A percentile compares a stretch with the other conserved stretches of the same genome.
These are phyloP conservation scores for Pollenia griseotomentosa DNA, from an alignment of 2,888 invertebrate genomes.

Conservation along the genomic window DNA sequence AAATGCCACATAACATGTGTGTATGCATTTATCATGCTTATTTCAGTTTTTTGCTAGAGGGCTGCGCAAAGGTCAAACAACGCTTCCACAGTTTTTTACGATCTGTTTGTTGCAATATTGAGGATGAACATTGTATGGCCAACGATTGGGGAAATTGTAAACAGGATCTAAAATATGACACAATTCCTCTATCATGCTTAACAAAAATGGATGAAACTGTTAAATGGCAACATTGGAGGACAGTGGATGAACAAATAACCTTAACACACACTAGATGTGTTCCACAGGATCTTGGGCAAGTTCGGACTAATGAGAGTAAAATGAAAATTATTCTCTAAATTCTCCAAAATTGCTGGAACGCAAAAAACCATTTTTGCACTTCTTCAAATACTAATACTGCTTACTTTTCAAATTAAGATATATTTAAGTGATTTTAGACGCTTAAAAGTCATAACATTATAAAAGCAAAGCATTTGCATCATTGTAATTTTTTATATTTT, in stretches of 20 bases:
- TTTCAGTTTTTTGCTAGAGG: constrained; percentile 30
- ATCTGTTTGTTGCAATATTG: constrained; percentile 45
- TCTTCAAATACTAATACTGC: no score
- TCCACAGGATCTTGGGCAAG: no score
- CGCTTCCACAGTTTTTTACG: constrained; percentile 34
- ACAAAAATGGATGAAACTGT: constrained; percentile 35
- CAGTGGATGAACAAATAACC: constrained; percentile 45
- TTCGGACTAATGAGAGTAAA: no score
- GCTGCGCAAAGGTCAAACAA: constrained; percentile 21
- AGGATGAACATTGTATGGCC: constrained; percentile 44
- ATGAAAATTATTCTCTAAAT: no score
- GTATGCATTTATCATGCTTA: constrained; percentile 51
- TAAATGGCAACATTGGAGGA: constrained; percentile 51
- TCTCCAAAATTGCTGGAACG: no score
- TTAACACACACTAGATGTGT: constrained; percentile 25
- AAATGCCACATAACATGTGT: constrained; percentile 21
- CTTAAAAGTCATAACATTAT: no score
- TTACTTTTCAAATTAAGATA: no score
- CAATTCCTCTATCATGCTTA: neutral
- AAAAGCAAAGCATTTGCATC: no score
- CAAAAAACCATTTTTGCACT: no score
- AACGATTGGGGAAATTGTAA: constrained; percentile 34
- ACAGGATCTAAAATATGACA: constrained; percentile 20
- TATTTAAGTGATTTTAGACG: no score
- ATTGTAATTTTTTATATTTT: no score